Evolutionary conservation across 2,888 invertebrate genomes (phyloP).

Genomic region (Mycalesis mineus): DNA sequence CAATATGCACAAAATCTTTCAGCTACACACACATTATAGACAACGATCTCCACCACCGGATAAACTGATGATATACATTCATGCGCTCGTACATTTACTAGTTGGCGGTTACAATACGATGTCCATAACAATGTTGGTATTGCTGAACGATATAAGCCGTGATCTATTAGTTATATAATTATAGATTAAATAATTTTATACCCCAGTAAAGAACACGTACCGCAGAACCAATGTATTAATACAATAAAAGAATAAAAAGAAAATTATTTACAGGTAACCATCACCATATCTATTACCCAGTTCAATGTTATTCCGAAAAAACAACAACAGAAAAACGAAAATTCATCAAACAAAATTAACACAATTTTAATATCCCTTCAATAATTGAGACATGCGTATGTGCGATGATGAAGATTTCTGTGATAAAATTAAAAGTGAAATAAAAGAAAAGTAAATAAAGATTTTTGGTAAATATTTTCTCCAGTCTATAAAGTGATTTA

Average conservation of each 20-base stretch:
- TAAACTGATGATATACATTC: slow-evolving; percentile 6
- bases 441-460: background rate
- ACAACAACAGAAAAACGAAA: slow-evolving; percentile 52
- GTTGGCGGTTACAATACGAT: background rate
- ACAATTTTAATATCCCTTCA: background rate
- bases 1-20: slow-evolving; percentile 27
- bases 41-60: slow-evolving; percentile 12
- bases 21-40: slow-evolving; percentile 28
- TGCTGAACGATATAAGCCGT: slow-evolving; percentile 15
- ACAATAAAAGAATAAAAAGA: slow-evolving; percentile 46
- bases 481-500: too few species aligned
- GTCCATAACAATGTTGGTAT: background rate
- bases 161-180: slow-evolving; percentile 9
- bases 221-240: slow-evolving; percentile 36
- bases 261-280: slow-evolving; percentile 64
- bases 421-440: background rate
- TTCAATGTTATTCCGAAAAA: slow-evolving; percentile 6
- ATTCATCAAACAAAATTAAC: slow-evolving; percentile 63
- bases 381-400: slow-evolving; percentile 3
- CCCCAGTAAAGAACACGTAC: slow-evolving; percentile 2
- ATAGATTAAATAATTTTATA: background rate
- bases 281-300: slow-evolving; percentile 53
- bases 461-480: too few species aligned
- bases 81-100: slow-evolving; percentile 17
- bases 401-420: slow-evolving; percentile 1